A percentile compares a stretch with the other conserved stretches of the same genome.
phyloP scores from a whole-genome alignment of 2,888 invertebrate genomes.

The Agrilus cyanescens region DNA sequence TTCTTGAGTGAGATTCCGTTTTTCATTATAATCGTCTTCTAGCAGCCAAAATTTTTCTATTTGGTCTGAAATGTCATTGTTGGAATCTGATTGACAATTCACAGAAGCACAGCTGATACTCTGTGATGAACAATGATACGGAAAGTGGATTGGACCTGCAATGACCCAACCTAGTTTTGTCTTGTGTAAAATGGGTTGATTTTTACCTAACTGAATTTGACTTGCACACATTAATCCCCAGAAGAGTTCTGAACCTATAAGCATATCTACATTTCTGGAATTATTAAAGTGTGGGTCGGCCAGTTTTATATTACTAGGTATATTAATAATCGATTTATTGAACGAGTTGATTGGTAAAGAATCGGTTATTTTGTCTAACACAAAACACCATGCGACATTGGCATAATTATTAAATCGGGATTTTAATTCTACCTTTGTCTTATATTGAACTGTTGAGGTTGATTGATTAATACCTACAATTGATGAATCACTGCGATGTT shows the following conservation, averaged over 20 bases:
- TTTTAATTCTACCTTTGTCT: slow-evolving; percentile 4
- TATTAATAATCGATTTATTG: background rate
- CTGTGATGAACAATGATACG: too few relatives aligned
- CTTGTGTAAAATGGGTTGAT: slow-evolving; percentile 6
- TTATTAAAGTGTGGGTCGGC: slow-evolving; percentile 6
- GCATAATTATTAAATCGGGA: slow-evolving; percentile 6
- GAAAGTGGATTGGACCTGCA: background rate
- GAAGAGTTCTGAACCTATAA: slow-evolving; percentile 6
- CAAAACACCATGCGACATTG: slow-evolving; percentile 4
- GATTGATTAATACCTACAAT: slow-evolving; percentile 9
- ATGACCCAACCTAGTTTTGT: slow-evolving; percentile 8
- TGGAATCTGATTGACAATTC: too few relatives aligned
- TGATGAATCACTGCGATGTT: slow-evolving; percentile 2
- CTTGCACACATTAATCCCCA: slow-evolving; percentile 3
- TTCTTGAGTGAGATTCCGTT: too few relatives aligned
- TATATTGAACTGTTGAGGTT: slow-evolving; percentile 2
- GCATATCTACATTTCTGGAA: slow-evolving; percentile 3
- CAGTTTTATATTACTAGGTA: slow-evolving; percentile 5
- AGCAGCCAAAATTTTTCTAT: slow-evolving; percentile 19
- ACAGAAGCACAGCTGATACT: too few relatives aligned
- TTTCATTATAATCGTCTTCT: slow-evolving; percentile 14
- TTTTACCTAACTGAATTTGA: slow-evolving; percentile 5
- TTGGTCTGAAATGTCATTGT: background rate
- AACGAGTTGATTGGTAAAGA: slow-evolving; percentile 1
- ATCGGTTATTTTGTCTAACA: slow-evolving; percentile 8